Base-by-base conservation (phyloP, 2,113 vertebrate species). In the Ciconia maguari region DNA sequence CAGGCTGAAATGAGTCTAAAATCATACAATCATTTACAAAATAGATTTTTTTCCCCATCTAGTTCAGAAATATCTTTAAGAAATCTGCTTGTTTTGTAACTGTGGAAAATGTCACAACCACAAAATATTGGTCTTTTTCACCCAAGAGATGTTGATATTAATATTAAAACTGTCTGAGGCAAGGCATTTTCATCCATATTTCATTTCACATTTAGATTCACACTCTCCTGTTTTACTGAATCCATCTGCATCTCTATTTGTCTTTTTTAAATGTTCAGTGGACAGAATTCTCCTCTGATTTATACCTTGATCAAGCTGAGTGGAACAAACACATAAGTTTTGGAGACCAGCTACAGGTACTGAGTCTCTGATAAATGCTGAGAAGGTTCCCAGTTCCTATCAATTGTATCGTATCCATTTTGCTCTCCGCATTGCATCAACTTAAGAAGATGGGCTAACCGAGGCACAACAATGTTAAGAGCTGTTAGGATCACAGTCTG, bases 121-220 rank as follows among this genome's bases (percentile, higher is more conserved):
- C 46, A 94, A 91, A 96, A 90, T 86, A 72, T 27, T 82, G 70
- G 84, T 76, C 83, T 90, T 93, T 94, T 95, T 94, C 69, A 89
- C 74, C 61, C 79, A 84, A 61, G 30, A 69, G 61, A 87, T 79
- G 80, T 54, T 87, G 54, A 36, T 80, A 93, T 97, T 91, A 96
- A 97, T 96, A 97, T 97, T 97, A 94, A 97, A 96, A 78, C 76
- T 87, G 38, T 95, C 90, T 97, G 86, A 95, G 36, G 57, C 51
- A 90, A 96, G 36, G 29, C 0, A 1, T 80, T 97, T 95, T 95
- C 80, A 96, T 94, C 86, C 93, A 93, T 96, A 95, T 97, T 97
- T 94, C 58, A 96, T 96, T 89, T 94, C 58, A 36, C 55, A 94
- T 95, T 95, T 95, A 96, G 80, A 95, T 85, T 93, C 88, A 68